Conservation (phyloP, 2,888 invertebrate species). For the Trachelus troglodyta region DNA sequence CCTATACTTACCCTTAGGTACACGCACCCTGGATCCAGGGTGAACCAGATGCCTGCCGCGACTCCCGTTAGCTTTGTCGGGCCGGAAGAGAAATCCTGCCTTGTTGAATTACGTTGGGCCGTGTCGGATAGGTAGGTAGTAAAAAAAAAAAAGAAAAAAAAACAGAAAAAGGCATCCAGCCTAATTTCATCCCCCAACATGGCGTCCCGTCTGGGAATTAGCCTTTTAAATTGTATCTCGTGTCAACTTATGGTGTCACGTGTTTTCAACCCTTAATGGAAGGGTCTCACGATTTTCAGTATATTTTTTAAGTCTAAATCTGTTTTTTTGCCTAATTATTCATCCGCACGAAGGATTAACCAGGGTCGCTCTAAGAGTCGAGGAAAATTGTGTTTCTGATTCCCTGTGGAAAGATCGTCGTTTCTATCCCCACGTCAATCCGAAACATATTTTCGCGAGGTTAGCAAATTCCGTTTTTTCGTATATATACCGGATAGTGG, state of each 20-base stretch:
- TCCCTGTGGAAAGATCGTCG: too few species aligned
- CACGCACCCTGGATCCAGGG: background rate
- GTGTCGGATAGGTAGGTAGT: conserved; percentile 3
- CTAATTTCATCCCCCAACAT: conserved; percentile 52
- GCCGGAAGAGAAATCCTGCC: conserved; percentile 8
- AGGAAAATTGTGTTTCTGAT: too few species aligned
- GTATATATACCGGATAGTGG: conserved; percentile 33
- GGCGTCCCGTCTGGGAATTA: conserved; percentile 57
- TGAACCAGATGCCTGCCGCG: background rate
- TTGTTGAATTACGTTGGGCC: conserved; percentile 47
- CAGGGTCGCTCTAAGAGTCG: too few species aligned
- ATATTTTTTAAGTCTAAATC: background rate
- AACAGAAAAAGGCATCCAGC: conserved; percentile 46
- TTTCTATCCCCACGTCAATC: conserved; percentile 38
- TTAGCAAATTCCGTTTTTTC: conserved; percentile 55
- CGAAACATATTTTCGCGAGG: conserved; percentile 63
- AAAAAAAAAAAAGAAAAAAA: conserved; percentile 31
- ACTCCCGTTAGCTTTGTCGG: conserved; percentile 15
- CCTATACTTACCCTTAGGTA: background rate
- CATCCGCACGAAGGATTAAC: too few species aligned
- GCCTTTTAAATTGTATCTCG: conserved; percentile 64
- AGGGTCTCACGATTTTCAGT: too few species aligned
- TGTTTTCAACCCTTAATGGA: too few species aligned
- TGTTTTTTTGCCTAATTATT: too few species aligned
- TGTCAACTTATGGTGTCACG: background rate